These are phyloP conservation scores for Aphrophora alni DNA, from an alignment of 2,888 invertebrate genomes.

Conservation along the genomic window DNA sequence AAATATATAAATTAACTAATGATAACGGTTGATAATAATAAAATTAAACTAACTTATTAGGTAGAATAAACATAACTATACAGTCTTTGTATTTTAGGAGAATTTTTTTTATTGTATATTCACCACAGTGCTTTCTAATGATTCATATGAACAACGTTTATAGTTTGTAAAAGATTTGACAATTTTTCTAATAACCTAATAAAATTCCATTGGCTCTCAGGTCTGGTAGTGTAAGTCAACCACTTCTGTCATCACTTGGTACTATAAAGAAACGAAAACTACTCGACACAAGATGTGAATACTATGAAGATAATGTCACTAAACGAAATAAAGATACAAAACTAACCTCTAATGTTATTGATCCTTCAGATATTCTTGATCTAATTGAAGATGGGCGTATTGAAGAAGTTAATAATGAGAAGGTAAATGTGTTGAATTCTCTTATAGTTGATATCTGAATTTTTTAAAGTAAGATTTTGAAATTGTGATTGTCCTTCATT, in stretches of 20 bases:
- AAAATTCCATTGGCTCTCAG: not conserved
- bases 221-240: not conserved
- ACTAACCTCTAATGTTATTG: not conserved
- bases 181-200: no score
- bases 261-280: constrained; percentile 25
- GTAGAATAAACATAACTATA: no score
- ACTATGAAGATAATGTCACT: constrained; percentile 20
- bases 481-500: not conserved
- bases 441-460: no score
- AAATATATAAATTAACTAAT: no score
- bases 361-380: constrained; percentile 30
- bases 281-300: constrained; percentile 44
- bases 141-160: no score
- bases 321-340: not conserved
- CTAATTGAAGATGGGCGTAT: constrained; percentile 29
- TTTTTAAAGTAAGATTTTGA: not conserved
- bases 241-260: not conserved
- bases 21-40: no score
- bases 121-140: no score
- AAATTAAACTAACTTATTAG: no score
- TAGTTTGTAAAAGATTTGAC: no score
- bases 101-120: no score
- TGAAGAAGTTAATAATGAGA: constrained; percentile 7
- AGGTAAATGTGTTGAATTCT: constrained; percentile 12
- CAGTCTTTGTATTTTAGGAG: no score